These are phyloP conservation scores for Misgurnus mizolepis DNA, from an alignment of 2,113 vertebrate species.

Conservation along the genomic window DNA sequence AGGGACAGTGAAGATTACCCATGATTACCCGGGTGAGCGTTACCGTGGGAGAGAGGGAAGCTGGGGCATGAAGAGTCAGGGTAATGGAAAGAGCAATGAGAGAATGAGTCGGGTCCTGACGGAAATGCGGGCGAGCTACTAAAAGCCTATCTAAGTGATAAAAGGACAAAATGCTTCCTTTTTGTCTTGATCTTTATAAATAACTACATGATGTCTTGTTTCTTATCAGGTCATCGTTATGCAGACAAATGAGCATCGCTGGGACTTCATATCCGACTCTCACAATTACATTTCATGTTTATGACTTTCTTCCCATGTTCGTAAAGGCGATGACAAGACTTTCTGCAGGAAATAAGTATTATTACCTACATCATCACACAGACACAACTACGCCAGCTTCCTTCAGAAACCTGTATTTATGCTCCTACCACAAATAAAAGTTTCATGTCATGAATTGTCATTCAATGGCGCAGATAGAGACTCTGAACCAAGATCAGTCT, in stretches of 20 bases:
- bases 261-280: slow-evolving; percentile 20
- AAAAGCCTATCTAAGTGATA: slow-evolving; percentile 30
- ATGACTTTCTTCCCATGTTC: slow-evolving; percentile 15
- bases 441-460: not conserved
- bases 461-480: not conserved
- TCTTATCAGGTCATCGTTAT: slow-evolving; percentile 18
- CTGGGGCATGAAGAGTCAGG: slow-evolving; percentile 39
- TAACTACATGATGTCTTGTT: not conserved
- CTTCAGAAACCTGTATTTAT: slow-evolving; percentile 13
- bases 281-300: slow-evolving; percentile 16
- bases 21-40: slow-evolving; percentile 58
- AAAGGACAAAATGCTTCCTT: slow-evolving; percentile 18
- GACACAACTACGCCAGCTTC: not conserved
- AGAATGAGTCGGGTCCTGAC: slow-evolving; percentile 40
- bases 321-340: slow-evolving; percentile 24
- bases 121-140: slow-evolving; percentile 18
- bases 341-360: slow-evolving; percentile 36
- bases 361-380: slow-evolving; percentile 7
- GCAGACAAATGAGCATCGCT: slow-evolving; percentile 13
- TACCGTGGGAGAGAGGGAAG: slow-evolving; percentile 60
- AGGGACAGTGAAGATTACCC: slow-evolving; percentile 64
- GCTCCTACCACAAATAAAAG: not conserved
- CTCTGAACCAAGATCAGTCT: slow-evolving; percentile 1
- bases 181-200: slow-evolving; percentile 43
- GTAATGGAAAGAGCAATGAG: slow-evolving; percentile 55